Percentiles rank a stretch among this genome's conserved stretches.
phyloP scores from a whole-genome alignment of 2,888 invertebrate genomes.

The Drosophila pseudotakahashii region DNA sequence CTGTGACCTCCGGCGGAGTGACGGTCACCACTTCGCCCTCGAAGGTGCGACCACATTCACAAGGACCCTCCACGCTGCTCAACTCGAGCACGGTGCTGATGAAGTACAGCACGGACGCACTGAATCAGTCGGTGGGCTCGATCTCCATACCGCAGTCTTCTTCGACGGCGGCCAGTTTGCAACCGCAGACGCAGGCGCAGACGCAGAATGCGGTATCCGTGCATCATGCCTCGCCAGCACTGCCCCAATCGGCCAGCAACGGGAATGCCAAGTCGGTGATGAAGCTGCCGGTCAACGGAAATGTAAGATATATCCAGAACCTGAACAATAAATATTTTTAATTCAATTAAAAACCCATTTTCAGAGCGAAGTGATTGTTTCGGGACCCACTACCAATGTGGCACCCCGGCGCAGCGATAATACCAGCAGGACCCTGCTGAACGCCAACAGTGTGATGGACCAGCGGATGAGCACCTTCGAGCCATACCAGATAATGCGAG shows the following conservation, averaged over 20 bases:
- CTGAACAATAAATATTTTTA: no score
- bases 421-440: constrained; percentile 91
- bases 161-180: constrained; percentile 20
- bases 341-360: not conserved
- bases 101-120: constrained; percentile 83
- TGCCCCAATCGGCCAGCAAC: constrained; percentile 79
- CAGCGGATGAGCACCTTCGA: constrained; percentile 92
- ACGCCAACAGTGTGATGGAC: constrained; percentile 85
- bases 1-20: constrained; percentile 86
- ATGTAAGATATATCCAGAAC: constrained; percentile 52
- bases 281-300: constrained; percentile 83
- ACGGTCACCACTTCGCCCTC: constrained; percentile 87
- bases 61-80: constrained; percentile 85
- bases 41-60: constrained; percentile 85
- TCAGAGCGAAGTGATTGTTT: constrained; percentile 85
- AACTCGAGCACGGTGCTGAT: constrained; percentile 83
- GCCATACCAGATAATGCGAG: constrained; percentile 93
- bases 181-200: constrained; percentile 1
- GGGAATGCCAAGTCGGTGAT: constrained; percentile 84
- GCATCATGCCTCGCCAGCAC: constrained; percentile 84
- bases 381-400: constrained; percentile 87
- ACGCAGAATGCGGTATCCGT: constrained; percentile 82
- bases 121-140: constrained; percentile 84
- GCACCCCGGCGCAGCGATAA: constrained; percentile 89
- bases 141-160: constrained; percentile 79